Evolutionary conservation across 2,888 invertebrate species (phyloP), one percentile per base, ranked within the genome.

Genomic region (Diaprepes abbreviatus): DNA sequence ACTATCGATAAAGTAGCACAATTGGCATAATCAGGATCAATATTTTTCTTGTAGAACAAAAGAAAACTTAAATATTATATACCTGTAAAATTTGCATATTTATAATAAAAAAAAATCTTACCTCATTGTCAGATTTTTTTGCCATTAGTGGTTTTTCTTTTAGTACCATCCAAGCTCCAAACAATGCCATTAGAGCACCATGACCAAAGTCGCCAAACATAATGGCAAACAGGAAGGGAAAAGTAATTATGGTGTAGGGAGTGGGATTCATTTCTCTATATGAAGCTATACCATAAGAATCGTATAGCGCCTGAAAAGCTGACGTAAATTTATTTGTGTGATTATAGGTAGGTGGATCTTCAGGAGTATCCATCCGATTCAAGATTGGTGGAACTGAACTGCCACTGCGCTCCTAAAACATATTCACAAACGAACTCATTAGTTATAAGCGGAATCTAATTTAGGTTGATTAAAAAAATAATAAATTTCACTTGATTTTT

Each of bases 201-300:
- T 99, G 98, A 0, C 98, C 98, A 36, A 80, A 74, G 86, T 99
- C 98, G n/a, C 98, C 97, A 86, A 98, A 98, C 98, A 98, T 98
- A 75, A 98, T 93, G 75, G 96, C 95, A 85, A 98, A 98, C 80
- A 98, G 86, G 86, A 98, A 98, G 65, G 98, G 98, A 85, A 98
- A 98, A 5, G 98, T 97, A 67, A 98, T 95, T 76, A 98, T 96
- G 0, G 97, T 96, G 85, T 96, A 98, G 0, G 96, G 96, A 0
- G 98, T 95, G 88, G 98, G 98, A 85, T 98, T 99, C 83, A 98
- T 95, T 87, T 99, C 98, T 62, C 96, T 88, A 84, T 99, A 99
- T 50, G 92, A 92, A 66, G 97, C 96, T 50, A 97, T 93, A 71
- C 98, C 98, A 83, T 99, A 99, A 0, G 98, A 93, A 86, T 98